A percentile compares a stretch with the other conserved stretches of the same genome.
These are phyloP conservation scores for Nymphalis c-album DNA, from an alignment of 2,888 invertebrate genomes.

Conservation along the genomic window DNA sequence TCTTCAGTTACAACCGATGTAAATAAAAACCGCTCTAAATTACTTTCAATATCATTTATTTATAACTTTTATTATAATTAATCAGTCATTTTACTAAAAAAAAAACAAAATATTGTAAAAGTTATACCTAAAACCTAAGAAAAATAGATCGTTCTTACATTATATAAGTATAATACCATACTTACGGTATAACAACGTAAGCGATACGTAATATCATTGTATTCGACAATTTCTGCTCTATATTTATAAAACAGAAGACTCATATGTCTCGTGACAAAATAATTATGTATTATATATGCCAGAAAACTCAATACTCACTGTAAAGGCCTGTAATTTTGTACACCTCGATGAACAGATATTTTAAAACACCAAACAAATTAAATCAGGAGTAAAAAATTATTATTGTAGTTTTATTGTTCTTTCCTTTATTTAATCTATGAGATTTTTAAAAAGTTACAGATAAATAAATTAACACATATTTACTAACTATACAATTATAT, in stretches of 20 bases:
- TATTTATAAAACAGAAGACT: constrained; percentile 59
- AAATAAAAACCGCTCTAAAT: constrained; percentile 36
- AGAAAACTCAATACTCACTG: constrained; percentile 65
- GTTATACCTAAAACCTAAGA: constrained; percentile 51
- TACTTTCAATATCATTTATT: constrained; percentile 30
- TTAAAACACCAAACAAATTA: constrained; percentile 75
- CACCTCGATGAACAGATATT: constrained; percentile 75
- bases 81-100: constrained; percentile 40
- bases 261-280: constrained; percentile 56
- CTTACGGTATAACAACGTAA: constrained; percentile 65
- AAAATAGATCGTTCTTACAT: constrained; percentile 55
- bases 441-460: background rate
- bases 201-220: constrained; percentile 58
- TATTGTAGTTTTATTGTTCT: constrained; percentile 56
- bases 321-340: constrained; percentile 79
- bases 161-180: constrained; percentile 61
- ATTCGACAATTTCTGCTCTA: constrained; percentile 58
- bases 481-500: no score
- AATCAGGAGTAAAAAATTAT: constrained; percentile 63
- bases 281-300: constrained; percentile 57
- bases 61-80: constrained; percentile 33
- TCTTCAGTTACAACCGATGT: constrained; percentile 33
- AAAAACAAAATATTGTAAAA: constrained; percentile 56
- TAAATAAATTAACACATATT: no score
- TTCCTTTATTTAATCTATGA: background rate